Evolutionary conservation across 92 coral and sea anemone species (phyloP), one percentile per base, ranked within the genome.

Genomic region (Ricordea florida): DNA sequence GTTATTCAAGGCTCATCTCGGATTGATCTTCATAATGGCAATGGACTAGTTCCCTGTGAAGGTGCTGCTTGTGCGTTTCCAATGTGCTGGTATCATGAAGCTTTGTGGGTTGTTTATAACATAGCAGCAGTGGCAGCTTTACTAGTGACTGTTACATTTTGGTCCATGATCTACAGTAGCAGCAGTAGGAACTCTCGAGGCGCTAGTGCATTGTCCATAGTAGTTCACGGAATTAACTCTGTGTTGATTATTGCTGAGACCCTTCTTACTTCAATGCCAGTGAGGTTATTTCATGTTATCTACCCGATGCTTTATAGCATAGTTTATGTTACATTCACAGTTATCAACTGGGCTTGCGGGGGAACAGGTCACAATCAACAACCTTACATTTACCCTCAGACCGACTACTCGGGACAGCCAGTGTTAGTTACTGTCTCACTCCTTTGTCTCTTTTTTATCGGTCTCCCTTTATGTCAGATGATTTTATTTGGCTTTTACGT

Each of bases 261-360:
- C 16, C 4, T 91, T 28, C 64, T 94, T 10, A 68, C 88, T 29
- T 82, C 92, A 10, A 64, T 94, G 10, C 94, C 97, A 0, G 84
- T 94, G 11, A 80, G 88, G 38, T 59, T 94, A 21, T 62, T 91
- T 34, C 98, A 94, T 50, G 35, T 88, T 57, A 38, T 91, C 26
- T 94, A 91, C 66, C 85, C 93, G 0, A 56, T 66, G 76, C 16
- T 69, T 22, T 85, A 87, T 55, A 45, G 79, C 8, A 10, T 48
- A n/a, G 59, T 47, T 3, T 94, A 94, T 43, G 11, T 75, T n/a
- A 9, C 79, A 0, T 85, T 94, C 36, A 82, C 90, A 2, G 94
- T 87, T 10, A 62, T 91, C 10, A 88, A 84, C 71, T 94, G 97
- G 97, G 98, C 90, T 1, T 80, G 57, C 17, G 93, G 85, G 17